A percentile compares a stretch with the other conserved stretches of the same genome.
These are phyloP conservation scores for Bombus waltoni DNA, from an alignment of 1,140 invertebrate species.

Conservation along the genomic window DNA sequence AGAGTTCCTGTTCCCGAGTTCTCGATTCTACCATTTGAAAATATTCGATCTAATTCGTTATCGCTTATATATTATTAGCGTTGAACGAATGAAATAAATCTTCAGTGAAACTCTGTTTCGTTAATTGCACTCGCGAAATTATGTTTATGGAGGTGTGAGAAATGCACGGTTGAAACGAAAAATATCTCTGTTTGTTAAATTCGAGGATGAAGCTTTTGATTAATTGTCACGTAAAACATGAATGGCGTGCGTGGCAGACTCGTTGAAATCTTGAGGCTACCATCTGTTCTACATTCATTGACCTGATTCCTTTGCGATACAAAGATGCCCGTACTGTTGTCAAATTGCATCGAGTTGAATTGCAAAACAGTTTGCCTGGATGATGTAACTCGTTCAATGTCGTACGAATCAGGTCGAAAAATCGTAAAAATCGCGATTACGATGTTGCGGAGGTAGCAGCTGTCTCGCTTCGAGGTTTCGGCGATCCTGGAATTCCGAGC, in stretches of 20 bases:
- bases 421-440: neutral
- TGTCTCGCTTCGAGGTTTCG: neutral
- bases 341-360: slow-evolving; percentile 1
- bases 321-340: neutral
- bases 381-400: slow-evolving; percentile 8
- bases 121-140: neutral
- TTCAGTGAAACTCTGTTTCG: neutral
- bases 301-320: slow-evolving; percentile 22
- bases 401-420: slow-evolving; percentile 4
- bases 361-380: slow-evolving; percentile 13
- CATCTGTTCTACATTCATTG: slow-evolving; percentile 3
- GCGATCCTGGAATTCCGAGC: neutral
- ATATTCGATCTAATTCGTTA: too few species aligned
- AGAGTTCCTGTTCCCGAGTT: too few species aligned
- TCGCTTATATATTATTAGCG: too few species aligned
- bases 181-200: neutral
- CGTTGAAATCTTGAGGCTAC: neutral
- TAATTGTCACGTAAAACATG: neutral
- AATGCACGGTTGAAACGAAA: neutral
- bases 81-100: neutral
- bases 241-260: too few species aligned
- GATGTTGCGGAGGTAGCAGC: neutral
- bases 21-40: too few species aligned
- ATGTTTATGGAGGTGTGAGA: neutral
- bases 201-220: neutral